A percentile compares a stretch with the other conserved stretches of the same genome.
Conservation (phyloP, 1,140 invertebrate species). For the Drosophila littoralis region DNA sequence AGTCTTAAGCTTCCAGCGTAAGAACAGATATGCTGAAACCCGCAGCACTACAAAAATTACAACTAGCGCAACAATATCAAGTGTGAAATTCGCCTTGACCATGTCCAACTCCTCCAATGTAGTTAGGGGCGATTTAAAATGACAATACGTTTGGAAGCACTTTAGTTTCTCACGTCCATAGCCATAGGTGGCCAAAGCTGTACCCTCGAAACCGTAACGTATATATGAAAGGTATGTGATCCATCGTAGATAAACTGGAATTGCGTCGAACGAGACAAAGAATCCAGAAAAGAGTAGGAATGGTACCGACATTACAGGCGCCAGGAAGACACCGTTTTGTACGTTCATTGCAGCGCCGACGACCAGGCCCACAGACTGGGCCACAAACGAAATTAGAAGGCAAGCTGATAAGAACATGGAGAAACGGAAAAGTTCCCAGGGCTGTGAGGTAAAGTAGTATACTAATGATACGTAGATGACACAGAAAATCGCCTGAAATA, state of each 20-base stretch:
- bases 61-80: slow-evolving; percentile 93
- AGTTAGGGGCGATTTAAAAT: slow-evolving; percentile 94
- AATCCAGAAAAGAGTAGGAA: slow-evolving; percentile 98
- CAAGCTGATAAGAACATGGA: slow-evolving; percentile 95
- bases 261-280: slow-evolving; percentile 98
- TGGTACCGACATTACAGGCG: slow-evolving; percentile 97
- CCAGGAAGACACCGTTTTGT: slow-evolving; percentile 97
- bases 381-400: slow-evolving; percentile 96
- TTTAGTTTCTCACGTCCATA: slow-evolving; percentile 92
- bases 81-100: slow-evolving; percentile 89
- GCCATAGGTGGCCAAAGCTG: slow-evolving; percentile 96
- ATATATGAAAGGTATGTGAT: slow-evolving; percentile 98
- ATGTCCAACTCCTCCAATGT: slow-evolving; percentile 96
- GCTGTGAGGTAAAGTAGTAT: slow-evolving; percentile 97
- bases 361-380: slow-evolving; percentile 97
- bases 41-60: slow-evolving; percentile 95
- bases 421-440: slow-evolving; percentile 92
- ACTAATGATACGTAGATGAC: slow-evolving; percentile 96
- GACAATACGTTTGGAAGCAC: slow-evolving; percentile 93
- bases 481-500: slow-evolving; percentile 92
- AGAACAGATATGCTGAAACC: slow-evolving; percentile 95
- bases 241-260: slow-evolving; percentile 97
- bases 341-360: slow-evolving; percentile 98
- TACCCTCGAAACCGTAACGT: slow-evolving; percentile 97
- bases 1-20: slow-evolving; percentile 93